A percentile compares a stretch with the other conserved stretches of the same genome.
Conservation (phyloP, 2,797 vertebrate species). For the Pteropus rufus region DNA sequence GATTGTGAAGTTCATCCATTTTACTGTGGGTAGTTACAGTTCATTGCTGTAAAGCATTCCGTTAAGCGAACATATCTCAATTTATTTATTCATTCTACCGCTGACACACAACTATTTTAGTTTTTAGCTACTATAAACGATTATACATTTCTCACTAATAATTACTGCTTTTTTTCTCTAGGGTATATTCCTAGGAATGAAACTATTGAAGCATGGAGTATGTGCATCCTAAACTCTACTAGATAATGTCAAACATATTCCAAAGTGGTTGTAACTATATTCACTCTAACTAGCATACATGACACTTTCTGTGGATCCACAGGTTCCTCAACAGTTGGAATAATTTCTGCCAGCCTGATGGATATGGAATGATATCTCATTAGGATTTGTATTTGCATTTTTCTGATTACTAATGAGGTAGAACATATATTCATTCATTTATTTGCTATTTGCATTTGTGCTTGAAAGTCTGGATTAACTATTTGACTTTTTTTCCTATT, state of each 20-base stretch:
- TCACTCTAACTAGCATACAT: not conserved
- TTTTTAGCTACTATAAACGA: not conserved
- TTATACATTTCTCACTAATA: not conserved
- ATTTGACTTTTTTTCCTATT: not conserved
- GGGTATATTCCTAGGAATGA: not conserved
- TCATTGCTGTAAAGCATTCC: not conserved
- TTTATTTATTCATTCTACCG: not conserved
- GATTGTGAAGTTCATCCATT: not conserved
- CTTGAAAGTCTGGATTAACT: not conserved
- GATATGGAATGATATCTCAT: not conserved
- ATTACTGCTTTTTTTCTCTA: not conserved
- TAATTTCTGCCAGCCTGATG: not conserved
- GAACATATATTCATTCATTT: not conserved
- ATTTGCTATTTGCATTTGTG: not conserved
- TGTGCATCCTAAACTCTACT: not conserved
- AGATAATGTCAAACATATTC: not conserved
- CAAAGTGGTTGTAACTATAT: not conserved
- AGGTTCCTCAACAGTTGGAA: not conserved
- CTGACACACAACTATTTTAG: not conserved
- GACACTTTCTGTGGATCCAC: not conserved
- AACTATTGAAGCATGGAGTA: not conserved
- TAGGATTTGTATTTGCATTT: not conserved
- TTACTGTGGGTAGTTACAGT: not conserved
- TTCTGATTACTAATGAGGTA: not conserved
- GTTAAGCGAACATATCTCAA: not conserved